Conservation (phyloP, 2,888 invertebrate species). For the Idaea straminata region DNA sequence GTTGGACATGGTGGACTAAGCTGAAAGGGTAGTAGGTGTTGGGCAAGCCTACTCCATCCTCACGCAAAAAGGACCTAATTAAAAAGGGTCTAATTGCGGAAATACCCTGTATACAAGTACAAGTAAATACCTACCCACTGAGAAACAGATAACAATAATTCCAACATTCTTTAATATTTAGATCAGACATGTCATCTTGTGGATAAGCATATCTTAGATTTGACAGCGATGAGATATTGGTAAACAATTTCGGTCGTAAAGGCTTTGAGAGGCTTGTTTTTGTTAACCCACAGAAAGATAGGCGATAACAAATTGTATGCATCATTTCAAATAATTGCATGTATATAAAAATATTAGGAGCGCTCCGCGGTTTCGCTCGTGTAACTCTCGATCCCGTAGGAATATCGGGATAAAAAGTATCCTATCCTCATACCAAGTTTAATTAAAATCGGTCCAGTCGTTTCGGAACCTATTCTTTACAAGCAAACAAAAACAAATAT, state of each 20-base stretch:
- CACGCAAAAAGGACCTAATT: background rate
- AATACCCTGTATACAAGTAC: background rate
- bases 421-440: too few species aligned
- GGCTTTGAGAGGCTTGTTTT: background rate
- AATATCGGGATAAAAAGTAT: too few species aligned
- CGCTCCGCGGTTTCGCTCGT: too few species aligned
- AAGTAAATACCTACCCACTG: background rate
- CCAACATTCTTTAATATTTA: background rate
- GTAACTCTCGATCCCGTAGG: too few species aligned
- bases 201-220: background rate
- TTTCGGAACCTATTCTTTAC: too few species aligned
- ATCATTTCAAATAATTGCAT: too few species aligned
- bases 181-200: background rate
- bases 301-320: background rate
- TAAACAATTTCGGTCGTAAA: background rate
- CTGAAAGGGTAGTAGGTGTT: too few species aligned
- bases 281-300: background rate
- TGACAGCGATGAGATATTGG: background rate
- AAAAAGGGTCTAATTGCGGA: background rate
- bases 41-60: too few species aligned
- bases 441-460: too few species aligned
- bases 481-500: too few species aligned
- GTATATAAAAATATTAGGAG: too few species aligned
- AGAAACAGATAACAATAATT: background rate
- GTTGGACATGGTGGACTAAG: too few species aligned